Evolutionary conservation across 2,888 invertebrate genomes (phyloP).

Genomic region (Ceratothoa steindachneri): DNA sequence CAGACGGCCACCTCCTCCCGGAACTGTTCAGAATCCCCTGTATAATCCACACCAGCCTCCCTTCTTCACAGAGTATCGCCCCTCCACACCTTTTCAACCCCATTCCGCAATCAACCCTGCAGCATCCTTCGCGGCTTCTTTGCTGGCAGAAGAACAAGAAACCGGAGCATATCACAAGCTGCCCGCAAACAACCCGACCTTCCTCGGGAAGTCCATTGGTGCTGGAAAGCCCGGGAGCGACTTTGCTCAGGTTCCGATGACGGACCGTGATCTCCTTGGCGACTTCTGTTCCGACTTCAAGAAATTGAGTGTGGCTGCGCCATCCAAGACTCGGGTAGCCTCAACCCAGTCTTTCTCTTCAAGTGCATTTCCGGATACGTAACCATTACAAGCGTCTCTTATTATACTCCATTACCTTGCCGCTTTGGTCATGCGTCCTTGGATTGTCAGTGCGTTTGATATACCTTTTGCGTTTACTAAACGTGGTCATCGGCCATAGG

Average conservation of each 20-base stretch:
- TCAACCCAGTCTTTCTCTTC: too few relatives aligned
- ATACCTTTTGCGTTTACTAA: too few relatives aligned
- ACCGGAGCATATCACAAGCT: neutral
- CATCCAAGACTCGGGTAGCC: neutral
- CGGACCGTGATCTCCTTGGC: constrained; percentile 31
- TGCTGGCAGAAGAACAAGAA: neutral
- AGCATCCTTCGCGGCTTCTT: neutral
- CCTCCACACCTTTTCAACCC: neutral
- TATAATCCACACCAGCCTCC: constrained; percentile 36
- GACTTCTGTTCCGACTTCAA: constrained; percentile 42
- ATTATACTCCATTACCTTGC: too few relatives aligned
- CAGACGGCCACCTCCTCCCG: too few relatives aligned
- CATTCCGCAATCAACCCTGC: neutral
- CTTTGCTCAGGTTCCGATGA: neutral
- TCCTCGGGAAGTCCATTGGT: neutral
- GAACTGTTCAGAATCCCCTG: constrained; percentile 22
- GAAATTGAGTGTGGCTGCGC: constrained; percentile 27
- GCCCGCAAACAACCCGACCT: constrained; percentile 19
- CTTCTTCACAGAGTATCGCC: neutral
- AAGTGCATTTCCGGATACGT: too few relatives aligned
- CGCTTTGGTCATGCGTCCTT: too few relatives aligned
- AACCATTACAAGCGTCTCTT: too few relatives aligned
- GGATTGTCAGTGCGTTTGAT: too few relatives aligned
- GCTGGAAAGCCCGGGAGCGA: neutral
- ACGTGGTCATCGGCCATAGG: too few relatives aligned